Base-by-base conservation (phyloP, 2,888 invertebrate species). In the Hemicrepidius hirtus region DNA sequence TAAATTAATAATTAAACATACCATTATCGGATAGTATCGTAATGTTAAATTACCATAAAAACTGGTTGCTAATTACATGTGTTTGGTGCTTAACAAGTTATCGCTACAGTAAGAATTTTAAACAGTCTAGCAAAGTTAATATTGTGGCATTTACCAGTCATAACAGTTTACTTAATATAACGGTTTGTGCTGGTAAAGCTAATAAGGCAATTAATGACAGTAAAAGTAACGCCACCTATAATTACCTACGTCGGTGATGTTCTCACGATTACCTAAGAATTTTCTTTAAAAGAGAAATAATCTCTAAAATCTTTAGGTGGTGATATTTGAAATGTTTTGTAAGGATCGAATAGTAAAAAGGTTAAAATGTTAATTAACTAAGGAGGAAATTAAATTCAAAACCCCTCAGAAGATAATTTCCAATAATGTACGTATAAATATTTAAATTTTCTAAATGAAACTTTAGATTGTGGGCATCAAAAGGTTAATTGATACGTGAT, bases 161-260 rank as follows among this genome's bases (percentile, higher is more conserved):
- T 50, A 50, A 50, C 50, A 21, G 24, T 50, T 46, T n/a, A n/a
- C n/a, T n/a, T 50, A 50, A 50, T 24, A n/a, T 50, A 24, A 50
- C 50, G 21, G 18, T 50, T 21, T 21, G 16, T 18, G 20, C 12
- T 49, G 13, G 1, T 50, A 50, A 24, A 12, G 24, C 18, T 50
- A 21, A 49, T 21, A 21, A 49, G n/a, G 2, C 3, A 13, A 18
- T 50, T 50, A 24, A n/a, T 41, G 13, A 13, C 13, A 41, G n/a
- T 41, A 41, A 13, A 41, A 41, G 13, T 41, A 41, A 41, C 40
- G 40, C 40, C 40, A 41, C 40, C n/a, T 41, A 41, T 16, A 41
- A 41, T 41, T 41, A 41, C 40, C 3, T 13, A 41, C 40, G 13
- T 13, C 16, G 13, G 13, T 41, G 40, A 41, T 41, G 40, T 41